phyloP scores from a whole-genome alignment of 2,113 vertebrate genomes.

The Crotophaga sulcirostris region DNA sequence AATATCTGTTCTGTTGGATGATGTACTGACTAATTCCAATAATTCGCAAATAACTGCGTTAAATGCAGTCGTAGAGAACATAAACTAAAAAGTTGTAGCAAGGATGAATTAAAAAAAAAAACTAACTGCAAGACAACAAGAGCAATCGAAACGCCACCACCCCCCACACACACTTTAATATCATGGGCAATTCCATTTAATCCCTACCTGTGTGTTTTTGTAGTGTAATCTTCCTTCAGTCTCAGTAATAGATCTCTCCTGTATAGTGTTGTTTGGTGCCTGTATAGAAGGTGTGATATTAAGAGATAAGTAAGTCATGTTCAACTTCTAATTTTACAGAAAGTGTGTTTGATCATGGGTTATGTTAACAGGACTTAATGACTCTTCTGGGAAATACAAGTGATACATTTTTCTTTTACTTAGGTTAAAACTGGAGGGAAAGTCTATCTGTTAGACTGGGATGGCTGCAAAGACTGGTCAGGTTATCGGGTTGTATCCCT shows the following conservation, averaged over 20 bases:
- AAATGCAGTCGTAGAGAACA: neutral
- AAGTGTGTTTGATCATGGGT: neutral
- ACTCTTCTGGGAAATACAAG: neutral
- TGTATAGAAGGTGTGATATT: slow-evolving; percentile 95
- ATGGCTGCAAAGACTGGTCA: neutral
- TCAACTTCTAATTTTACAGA: neutral
- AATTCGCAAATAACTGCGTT: neutral
- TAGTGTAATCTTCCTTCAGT: slow-evolving; percentile 62
- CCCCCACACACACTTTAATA: neutral
- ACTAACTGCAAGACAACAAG: neutral
- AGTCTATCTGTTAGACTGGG: neutral
- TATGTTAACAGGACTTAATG: neutral
- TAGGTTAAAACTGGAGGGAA: neutral
- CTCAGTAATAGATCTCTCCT: slow-evolving; percentile 81
- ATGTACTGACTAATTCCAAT: neutral
- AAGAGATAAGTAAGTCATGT: slow-evolving; percentile 88
- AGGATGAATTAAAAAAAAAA: neutral
- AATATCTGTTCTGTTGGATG: neutral
- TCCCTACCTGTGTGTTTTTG: neutral
- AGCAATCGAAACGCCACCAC: neutral
- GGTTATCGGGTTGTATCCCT: neutral
- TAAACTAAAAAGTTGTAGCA: neutral
- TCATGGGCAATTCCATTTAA: neutral
- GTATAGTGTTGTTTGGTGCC: slow-evolving; percentile 90
- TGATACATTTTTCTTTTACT: neutral